phyloP scores from a whole-genome alignment of 2,797 vertebrate genomes.

The Acanthurus lineatus region DNA sequence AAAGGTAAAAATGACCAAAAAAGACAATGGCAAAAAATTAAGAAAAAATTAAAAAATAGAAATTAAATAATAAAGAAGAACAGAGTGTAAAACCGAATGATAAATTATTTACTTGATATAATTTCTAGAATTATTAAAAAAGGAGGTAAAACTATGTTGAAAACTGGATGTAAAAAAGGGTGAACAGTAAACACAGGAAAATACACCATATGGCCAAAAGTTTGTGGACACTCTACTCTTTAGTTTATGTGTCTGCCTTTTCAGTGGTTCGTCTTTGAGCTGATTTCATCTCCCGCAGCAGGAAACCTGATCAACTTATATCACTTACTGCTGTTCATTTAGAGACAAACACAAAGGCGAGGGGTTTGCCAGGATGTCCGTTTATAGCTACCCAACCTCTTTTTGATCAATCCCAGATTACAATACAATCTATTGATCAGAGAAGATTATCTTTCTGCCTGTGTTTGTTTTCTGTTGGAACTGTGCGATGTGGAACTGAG shows the following conservation, averaged over 20 bases:
- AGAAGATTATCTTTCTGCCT: slow-evolving; percentile 56
- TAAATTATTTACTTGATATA: too few species aligned
- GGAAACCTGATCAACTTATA: slow-evolving; percentile 61
- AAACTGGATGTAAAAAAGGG: too few species aligned
- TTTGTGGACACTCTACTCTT: neutral
- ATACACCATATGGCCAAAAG: neutral
- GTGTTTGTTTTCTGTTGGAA: slow-evolving; percentile 56
- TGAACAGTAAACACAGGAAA: neutral
- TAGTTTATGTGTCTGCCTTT: neutral
- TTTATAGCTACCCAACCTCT: slow-evolving; percentile 52
- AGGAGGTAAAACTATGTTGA: too few species aligned
- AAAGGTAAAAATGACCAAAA: slow-evolving; percentile 5
- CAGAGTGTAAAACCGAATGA: too few species aligned
- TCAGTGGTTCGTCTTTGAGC: slow-evolving; percentile 5
- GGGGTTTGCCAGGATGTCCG: slow-evolving; percentile 59
- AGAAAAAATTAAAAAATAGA: neutral
- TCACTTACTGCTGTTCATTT: slow-evolving; percentile 35
- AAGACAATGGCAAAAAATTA: neutral
- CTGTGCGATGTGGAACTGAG: slow-evolving; percentile 31
- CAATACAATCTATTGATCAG: slow-evolving; percentile 71
- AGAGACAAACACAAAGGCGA: slow-evolving; percentile 55
- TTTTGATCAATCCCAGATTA: slow-evolving; percentile 74
- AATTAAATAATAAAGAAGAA: neutral
- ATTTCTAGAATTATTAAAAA: neutral
- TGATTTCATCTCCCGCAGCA: slow-evolving; percentile 21